Conservation (phyloP, 1,140 invertebrate species). For the Copidosoma floridanum region DNA sequence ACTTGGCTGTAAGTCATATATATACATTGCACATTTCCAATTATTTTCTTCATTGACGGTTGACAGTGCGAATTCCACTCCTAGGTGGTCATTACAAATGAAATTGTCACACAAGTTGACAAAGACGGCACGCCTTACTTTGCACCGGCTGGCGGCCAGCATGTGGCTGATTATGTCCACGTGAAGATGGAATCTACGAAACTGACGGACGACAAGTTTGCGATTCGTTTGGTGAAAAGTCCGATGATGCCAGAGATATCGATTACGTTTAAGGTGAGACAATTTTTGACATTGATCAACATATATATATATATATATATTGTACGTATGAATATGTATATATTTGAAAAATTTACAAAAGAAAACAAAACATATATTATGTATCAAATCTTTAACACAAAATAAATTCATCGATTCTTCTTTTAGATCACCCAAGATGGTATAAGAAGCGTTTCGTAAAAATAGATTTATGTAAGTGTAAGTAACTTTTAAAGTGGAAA, state of each 20-base stretch:
- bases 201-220: conserved; percentile 36
- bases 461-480: too few relatives aligned
- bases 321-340: conserved; percentile 1
- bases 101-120: conserved; percentile 39
- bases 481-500: too few relatives aligned
- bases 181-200: conserved; percentile 36
- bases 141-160: conserved; percentile 39
- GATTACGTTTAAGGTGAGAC: conserved; percentile 39
- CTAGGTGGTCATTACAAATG: conserved; percentile 41
- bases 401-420: conserved; percentile 5
- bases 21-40: not conserved
- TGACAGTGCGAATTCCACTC: too few relatives aligned
- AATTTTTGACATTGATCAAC: too few relatives aligned
- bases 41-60: too few relatives aligned
- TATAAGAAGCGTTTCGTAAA: conserved; percentile 51
- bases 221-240: conserved; percentile 38
- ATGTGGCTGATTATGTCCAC: conserved; percentile 37
- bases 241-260: conserved; percentile 33
- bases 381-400: conserved; percentile 7
- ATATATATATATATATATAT: not conserved
- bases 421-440: conserved; percentile 56
- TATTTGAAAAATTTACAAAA: not conserved
- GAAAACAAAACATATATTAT: not conserved
- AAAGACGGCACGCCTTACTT: conserved; percentile 32
- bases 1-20: conserved; percentile 35